Evolutionary conservation across 2,113 vertebrate genomes (phyloP).

Genomic region (Eurystomus gularis): DNA sequence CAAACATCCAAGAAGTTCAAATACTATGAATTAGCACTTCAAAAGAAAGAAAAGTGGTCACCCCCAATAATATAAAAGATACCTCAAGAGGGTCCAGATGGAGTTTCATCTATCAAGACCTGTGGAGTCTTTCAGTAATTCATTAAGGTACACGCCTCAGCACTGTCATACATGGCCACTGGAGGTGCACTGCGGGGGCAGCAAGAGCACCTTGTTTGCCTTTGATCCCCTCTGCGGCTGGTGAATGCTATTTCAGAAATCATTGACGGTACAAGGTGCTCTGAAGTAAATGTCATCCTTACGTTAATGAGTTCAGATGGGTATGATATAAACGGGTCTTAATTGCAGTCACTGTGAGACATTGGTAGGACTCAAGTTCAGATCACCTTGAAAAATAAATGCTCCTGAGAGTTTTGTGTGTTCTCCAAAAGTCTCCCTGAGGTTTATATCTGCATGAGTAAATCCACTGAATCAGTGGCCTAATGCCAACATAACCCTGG

Average conservation of each 20-base stretch:
- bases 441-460: neutral
- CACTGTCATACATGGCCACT: neutral
- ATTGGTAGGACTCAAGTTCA: neutral
- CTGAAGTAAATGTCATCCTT: neutral
- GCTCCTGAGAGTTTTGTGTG: neutral
- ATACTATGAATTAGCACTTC: neutral
- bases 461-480: neutral
- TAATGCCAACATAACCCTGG: neutral
- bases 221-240: neutral
- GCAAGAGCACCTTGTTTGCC: neutral
- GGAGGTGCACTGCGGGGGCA: neutral
- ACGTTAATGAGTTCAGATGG: neutral
- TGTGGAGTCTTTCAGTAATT: neutral
- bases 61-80: neutral
- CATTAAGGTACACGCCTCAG: neutral
- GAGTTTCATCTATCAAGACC: neutral
- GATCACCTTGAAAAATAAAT: neutral
- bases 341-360: neutral
- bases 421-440: neutral
- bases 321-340: neutral
- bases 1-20: neutral
- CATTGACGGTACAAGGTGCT: neutral
- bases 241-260: neutral
- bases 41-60: neutral
- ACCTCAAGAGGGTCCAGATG: neutral